A percentile compares a stretch with the other conserved stretches of the same genome.
Conservation (phyloP, 1,140 invertebrate genomes). For the Camponotus vicinus region DNA sequence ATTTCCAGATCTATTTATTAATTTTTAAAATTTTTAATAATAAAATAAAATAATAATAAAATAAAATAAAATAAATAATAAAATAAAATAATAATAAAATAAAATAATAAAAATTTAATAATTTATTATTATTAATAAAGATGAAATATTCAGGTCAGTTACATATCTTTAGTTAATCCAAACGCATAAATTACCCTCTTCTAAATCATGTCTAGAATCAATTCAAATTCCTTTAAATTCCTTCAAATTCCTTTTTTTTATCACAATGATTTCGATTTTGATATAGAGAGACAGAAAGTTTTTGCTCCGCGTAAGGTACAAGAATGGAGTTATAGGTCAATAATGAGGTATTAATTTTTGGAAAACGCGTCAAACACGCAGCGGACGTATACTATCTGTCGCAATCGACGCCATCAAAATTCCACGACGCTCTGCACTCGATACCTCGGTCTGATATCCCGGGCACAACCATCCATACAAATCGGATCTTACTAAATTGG, state of each 20-base stretch:
- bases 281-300: slow-evolving; percentile 4
- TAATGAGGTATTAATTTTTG: slow-evolving; percentile 63
- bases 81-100: too few relatives aligned
- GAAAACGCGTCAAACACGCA: slow-evolving; percentile 25
- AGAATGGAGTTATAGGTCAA: background rate
- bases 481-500: slow-evolving; percentile 73
- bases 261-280: background rate
- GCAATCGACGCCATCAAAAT: slow-evolving; percentile 62
- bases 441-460: slow-evolving; percentile 64
- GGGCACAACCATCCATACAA: slow-evolving; percentile 65
- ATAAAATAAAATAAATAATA: too few relatives aligned
- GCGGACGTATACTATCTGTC: slow-evolving; percentile 36
- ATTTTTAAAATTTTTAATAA: background rate
- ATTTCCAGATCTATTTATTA: background rate
- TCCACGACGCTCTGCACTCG: slow-evolving; percentile 48
- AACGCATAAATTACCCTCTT: background rate
- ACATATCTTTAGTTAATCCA: background rate
- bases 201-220: background rate
- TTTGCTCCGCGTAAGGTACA: background rate
- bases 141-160: background rate
- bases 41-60: too few relatives aligned
- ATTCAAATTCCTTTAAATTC: too few relatives aligned
- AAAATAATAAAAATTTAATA: too few relatives aligned
- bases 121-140: background rate
- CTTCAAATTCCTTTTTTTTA: background rate